Base-by-base conservation (phyloP, 2,797 vertebrate genomes). In the Melanotaenia trifasciata region DNA sequence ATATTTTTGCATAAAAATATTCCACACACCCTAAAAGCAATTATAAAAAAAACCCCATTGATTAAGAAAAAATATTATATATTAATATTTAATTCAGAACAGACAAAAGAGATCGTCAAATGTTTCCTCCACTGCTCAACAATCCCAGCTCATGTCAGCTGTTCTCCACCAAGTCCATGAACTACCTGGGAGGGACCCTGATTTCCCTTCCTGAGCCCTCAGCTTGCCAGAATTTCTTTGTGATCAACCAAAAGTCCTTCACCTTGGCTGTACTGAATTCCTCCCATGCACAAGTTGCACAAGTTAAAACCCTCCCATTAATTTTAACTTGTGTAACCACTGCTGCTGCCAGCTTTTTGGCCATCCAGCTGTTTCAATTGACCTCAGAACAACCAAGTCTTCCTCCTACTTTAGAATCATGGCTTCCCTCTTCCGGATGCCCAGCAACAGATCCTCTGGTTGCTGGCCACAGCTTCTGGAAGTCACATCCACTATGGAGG, bases 211-310 rank as follows among this genome's bases (percentile, higher is more conserved):
- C 12, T 40, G 38, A 36, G 3, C 35, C 35, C 35, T 36, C 35
- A 36, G 35, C 10, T 36, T 36, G 35, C 35, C 35, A 36, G 35
- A 10, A 14, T 40, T 40, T 40, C 13, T 40, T 4, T 13, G 38
- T 40, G 38, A 40, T 13, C 38, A 40, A 40, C 38, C 12, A 14
- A 1, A 13, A 40, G 38, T 40, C 38, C 38, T 40, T 14, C 38
- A 13, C 3, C 38, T 14, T 40, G 38, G 38, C 38, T 40, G 38
- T 40, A 11, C 38, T 14, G 13, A 40, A 40, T 40, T 40, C 38
- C 80, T 83, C 45, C 2, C 11, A 28, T 56, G 3, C 11, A 26
- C 3, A 14, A 56, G 26, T 56, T 30, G 30, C 30, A 30, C 30
- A 30, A 30, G 30, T 30, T 30, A 30, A 30, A 30, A 30, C 30